A percentile compares a stretch with the other conserved stretches of the same genome.
Evolutionary conservation across 2,888 invertebrate genomes (phyloP).

Genomic region (Brachynemurus nebulosus): DNA sequence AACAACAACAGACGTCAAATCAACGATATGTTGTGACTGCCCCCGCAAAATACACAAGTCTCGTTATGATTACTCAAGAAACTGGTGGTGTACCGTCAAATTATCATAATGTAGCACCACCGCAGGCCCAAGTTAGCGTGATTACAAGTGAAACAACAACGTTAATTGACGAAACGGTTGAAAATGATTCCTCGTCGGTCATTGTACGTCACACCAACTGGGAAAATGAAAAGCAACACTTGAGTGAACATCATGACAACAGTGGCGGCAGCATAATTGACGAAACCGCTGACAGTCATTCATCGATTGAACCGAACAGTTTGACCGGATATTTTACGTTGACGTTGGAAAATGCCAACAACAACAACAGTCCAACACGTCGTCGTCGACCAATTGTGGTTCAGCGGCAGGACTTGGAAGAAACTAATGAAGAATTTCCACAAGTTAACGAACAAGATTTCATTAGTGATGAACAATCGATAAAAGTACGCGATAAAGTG

Average conservation of each 20-base stretch:
- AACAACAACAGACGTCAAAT: conserved; percentile 18
- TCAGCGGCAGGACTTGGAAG: conserved; percentile 12
- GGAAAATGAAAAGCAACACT: conserved; percentile 34
- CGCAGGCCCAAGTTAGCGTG: conserved; percentile 51
- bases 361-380: conserved; percentile 16
- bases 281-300: background rate
- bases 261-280: conserved; percentile 44
- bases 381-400: conserved; percentile 15
- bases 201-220: conserved; percentile 52
- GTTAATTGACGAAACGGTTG: conserved; percentile 37
- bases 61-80: conserved; percentile 82
- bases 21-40: conserved; percentile 32
- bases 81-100: conserved; percentile 23
- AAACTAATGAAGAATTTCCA: too few relatives aligned
- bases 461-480: conserved; percentile 11
- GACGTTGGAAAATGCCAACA: conserved; percentile 27
- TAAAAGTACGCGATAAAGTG: conserved; percentile 11
- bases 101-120: conserved; percentile 24
- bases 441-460: conserved; percentile 5
- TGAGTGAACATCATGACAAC: background rate
- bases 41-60: conserved; percentile 66
- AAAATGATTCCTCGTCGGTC: conserved; percentile 32
- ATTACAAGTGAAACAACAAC: conserved; percentile 64
- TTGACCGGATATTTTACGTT: conserved; percentile 32
- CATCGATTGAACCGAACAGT: conserved; percentile 18